phyloP scores from a whole-genome alignment of 2,888 invertebrate species.

The Melolontha melolontha region DNA sequence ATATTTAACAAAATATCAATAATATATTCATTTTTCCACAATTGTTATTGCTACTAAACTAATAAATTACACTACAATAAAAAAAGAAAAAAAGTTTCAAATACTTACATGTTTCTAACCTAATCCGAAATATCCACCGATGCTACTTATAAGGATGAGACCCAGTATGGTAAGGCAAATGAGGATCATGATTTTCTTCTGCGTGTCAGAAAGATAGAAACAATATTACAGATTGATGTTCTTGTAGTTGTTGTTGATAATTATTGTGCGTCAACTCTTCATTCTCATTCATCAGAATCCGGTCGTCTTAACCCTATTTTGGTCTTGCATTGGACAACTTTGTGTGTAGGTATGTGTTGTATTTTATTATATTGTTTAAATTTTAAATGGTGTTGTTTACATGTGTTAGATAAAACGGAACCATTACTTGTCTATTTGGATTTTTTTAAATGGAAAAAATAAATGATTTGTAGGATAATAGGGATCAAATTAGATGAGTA shows the following conservation, averaged over 20 bases:
- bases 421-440: slow-evolving; percentile 19
- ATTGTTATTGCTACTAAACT: too few species aligned
- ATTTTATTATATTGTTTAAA: slow-evolving; percentile 27
- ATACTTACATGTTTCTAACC: slow-evolving; percentile 49
- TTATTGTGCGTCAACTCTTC: background rate
- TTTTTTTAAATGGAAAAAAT: slow-evolving; percentile 12
- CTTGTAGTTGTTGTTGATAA: slow-evolving; percentile 19
- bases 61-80: too few species aligned
- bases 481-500: background rate
- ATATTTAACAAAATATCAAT: too few species aligned
- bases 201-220: slow-evolving; percentile 48
- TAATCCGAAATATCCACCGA: slow-evolving; percentile 76
- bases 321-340: slow-evolving; percentile 4
- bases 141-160: slow-evolving; percentile 80
- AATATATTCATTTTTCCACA: too few species aligned
- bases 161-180: slow-evolving; percentile 89
- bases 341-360: background rate
- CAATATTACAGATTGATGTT: slow-evolving; percentile 42
- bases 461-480: slow-evolving; percentile 9
- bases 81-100: background rate
- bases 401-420: slow-evolving; percentile 29
- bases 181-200: slow-evolving; percentile 72
- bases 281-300: slow-evolving; percentile 34
- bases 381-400: too few species aligned
- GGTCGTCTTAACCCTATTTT: slow-evolving; percentile 49